phyloP scores from a whole-genome alignment of 1,140 invertebrate genomes.

The Drosophila prosaltans region DNA sequence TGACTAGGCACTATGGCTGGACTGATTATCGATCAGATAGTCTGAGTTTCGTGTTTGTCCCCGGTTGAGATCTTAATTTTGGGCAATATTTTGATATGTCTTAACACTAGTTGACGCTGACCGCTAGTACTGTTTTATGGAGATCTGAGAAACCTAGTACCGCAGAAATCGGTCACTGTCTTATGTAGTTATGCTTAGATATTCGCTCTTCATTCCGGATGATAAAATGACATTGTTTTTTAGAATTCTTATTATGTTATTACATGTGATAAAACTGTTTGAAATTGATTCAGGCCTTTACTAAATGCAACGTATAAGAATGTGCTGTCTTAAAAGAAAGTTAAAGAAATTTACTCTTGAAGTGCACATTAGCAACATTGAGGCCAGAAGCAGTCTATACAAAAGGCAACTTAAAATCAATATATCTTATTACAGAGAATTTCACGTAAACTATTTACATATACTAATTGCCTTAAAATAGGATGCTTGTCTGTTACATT shows the following conservation, averaged over 20 bases:
- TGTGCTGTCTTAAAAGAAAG: conserved; percentile 14
- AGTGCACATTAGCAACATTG: conserved; percentile 28
- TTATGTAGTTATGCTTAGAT: too few species aligned
- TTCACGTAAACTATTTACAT: conserved; percentile 1
- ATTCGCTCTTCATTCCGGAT: too few species aligned
- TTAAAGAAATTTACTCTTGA: conserved; percentile 27
- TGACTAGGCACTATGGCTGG: too few species aligned
- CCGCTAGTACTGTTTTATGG: too few species aligned
- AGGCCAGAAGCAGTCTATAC: conserved; percentile 45
- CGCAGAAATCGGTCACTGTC: too few species aligned
- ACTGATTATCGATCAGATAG: too few species aligned
- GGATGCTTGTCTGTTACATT: not conserved
- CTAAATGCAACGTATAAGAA: conserved; percentile 34
- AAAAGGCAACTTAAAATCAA: conserved; percentile 38
- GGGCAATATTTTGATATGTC: too few species aligned
- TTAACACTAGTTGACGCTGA: too few species aligned
- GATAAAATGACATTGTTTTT: not conserved
- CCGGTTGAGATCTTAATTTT: too few species aligned
- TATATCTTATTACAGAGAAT: conserved; percentile 16
- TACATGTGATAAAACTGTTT: conserved; percentile 23
- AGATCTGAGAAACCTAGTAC: too few species aligned
- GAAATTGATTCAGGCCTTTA: conserved; percentile 26
- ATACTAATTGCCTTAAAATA: not conserved
- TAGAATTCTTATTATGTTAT: conserved; percentile 4
- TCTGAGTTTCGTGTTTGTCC: too few species aligned